Evolutionary conservation across 2,888 invertebrate species (phyloP), one percentile per base, ranked within the genome.

Genomic region (Euzetes globulus): DNA sequence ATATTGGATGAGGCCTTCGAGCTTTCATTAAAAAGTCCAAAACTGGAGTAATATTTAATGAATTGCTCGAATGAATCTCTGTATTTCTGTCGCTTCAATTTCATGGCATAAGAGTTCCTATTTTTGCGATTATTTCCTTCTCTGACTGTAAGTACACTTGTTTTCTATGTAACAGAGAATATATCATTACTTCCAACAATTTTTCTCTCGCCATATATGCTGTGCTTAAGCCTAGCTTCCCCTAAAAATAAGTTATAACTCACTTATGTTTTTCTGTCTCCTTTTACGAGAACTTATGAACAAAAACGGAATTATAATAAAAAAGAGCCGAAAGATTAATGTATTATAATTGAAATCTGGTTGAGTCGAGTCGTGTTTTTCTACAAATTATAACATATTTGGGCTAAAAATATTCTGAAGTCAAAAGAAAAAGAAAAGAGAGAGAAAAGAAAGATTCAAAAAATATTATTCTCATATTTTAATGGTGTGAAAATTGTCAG

Each of bases 261-360:
- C 33, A 65, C 65, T 37, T 33, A 65, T 37, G 37, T 37, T 37
- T n/a, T 37, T 6, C 29, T 41, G 33, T 41, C 29, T 65, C 19
- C 29, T 15, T 13, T 37, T 11, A 15, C 25, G 6, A 22, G 9
- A 63, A 63, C 63, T 22, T 22, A 63, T 29, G 29, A 29, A 63
- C 55, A 58, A 29, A 58, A 58, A 27, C 58, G 58, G 58, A 58
- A 58, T 27, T 22, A 58, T 58, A 55, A 55, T 55, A 55, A 19
- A 52, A n/a, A 52, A 52, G 19, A 52, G n/a, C 6, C n/a, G 19
- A 52, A 19, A 65, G 65, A 65, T 65, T 65, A 58, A 58, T 58
- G 65, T 37, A 65, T 65, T 65, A 37, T 65, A 65, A 65, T 65
- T 65, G 65, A 65, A 65, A 65, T 65, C 19, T 65, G 58, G n/a